phyloP scores from a whole-genome alignment of 2,888 invertebrate genomes.

The Priocnemis perturbator region DNA sequence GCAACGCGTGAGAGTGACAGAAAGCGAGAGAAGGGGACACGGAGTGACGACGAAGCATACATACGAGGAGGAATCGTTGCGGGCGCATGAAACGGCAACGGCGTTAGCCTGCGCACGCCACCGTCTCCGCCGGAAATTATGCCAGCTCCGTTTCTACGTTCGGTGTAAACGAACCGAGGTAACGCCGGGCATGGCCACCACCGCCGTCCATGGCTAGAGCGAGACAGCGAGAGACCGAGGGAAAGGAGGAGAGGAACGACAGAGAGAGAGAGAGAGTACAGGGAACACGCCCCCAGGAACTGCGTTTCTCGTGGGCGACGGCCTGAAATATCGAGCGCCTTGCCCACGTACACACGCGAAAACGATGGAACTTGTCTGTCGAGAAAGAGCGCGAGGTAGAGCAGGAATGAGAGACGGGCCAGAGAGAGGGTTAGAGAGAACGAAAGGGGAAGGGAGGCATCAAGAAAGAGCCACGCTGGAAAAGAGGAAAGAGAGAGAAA shows the following conservation, averaged over 20 bases:
- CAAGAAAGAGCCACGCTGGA: slow-evolving; percentile 5
- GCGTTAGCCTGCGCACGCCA: slow-evolving; percentile 46
- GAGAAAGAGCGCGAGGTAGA: slow-evolving; percentile 33
- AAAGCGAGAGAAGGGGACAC: not conserved
- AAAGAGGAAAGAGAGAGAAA: slow-evolving; percentile 15
- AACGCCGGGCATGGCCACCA: slow-evolving; percentile 38
- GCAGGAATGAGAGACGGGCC: slow-evolving; percentile 15
- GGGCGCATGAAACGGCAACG: slow-evolving; percentile 32
- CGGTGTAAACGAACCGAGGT: slow-evolving; percentile 60
- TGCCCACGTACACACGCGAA: slow-evolving; percentile 55
- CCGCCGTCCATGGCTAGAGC: slow-evolving; percentile 19
- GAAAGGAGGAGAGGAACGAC: too few relatives aligned
- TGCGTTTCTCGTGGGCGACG: slow-evolving; percentile 61
- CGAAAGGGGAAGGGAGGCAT: slow-evolving; percentile 6
- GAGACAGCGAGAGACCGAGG: not conserved
- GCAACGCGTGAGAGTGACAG: slow-evolving; percentile 7
- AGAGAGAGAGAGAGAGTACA: slow-evolving; percentile 9
- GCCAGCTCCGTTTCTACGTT: slow-evolving; percentile 59
- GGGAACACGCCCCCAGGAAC: slow-evolving; percentile 59
- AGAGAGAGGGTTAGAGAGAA: slow-evolving; percentile 13
- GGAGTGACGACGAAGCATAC: not conserved
- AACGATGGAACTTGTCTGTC: slow-evolving; percentile 56
- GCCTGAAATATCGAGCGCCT: slow-evolving; percentile 67
- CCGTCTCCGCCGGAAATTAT: slow-evolving; percentile 60
- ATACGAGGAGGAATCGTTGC: slow-evolving; percentile 36